phyloP scores from a whole-genome alignment of 2,888 invertebrate genomes.

The Tethea ocularis region DNA sequence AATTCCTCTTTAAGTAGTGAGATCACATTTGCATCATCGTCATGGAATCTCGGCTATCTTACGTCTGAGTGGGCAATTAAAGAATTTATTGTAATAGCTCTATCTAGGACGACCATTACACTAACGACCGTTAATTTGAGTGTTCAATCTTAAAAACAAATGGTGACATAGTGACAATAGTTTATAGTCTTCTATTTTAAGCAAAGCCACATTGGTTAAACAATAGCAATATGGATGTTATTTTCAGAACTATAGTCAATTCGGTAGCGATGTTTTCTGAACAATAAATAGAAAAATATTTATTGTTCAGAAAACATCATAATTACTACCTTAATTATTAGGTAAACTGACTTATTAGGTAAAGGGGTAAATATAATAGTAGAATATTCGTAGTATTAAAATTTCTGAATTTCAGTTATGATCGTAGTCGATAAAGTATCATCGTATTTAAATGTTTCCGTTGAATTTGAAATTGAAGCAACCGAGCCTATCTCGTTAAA shows the following conservation, averaged over 20 bases:
- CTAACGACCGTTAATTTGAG: conserved; percentile 72
- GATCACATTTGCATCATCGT: conserved; percentile 75
- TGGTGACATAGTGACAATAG: conserved; percentile 17
- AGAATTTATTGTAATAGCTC: conserved; percentile 75
- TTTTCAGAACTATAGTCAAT: too few species aligned
- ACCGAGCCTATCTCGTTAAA: conserved; percentile 19
- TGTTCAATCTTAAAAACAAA: conserved; percentile 37
- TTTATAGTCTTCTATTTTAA: conserved; percentile 19
- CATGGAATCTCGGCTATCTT: conserved; percentile 68
- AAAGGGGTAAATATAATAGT: neutral
- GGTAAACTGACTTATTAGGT: too few species aligned
- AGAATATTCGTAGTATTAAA: neutral
- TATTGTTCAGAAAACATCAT: too few species aligned
- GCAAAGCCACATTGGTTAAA: conserved; percentile 6
- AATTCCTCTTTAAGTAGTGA: conserved; percentile 58
- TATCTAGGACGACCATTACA: conserved; percentile 72
- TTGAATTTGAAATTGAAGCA: conserved; percentile 4
- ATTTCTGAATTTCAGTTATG: neutral
- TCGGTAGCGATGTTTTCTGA: too few species aligned
- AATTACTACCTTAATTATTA: too few species aligned
- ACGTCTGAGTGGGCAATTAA: conserved; percentile 69
- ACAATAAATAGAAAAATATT: too few species aligned
- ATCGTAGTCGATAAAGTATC: neutral
- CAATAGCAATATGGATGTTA: neutral
- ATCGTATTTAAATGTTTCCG: neutral